Evolutionary conservation across 2,113 vertebrate species (phyloP).

Genomic region (Riparia riparia): DNA sequence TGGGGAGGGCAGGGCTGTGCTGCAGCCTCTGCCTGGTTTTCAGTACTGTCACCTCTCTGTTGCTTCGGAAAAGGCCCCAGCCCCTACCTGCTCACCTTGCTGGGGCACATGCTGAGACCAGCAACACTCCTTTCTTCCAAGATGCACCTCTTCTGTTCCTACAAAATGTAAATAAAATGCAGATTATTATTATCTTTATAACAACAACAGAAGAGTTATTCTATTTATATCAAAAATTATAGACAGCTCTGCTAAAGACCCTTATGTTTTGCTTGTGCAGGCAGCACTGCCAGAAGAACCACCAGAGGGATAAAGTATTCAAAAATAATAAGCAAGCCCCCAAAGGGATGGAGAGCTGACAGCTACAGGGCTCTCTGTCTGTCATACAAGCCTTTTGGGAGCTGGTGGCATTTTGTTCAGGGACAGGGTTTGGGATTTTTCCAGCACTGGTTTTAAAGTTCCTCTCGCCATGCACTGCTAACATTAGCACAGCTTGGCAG

Average conservation of each 20-base stretch:
- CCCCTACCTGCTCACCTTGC: background rate
- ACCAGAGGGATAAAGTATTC: background rate
- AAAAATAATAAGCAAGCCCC: conserved; percentile 38
- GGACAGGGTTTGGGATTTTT: conserved; percentile 4
- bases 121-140: background rate
- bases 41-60: background rate
- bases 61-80: background rate
- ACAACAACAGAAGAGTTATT: background rate
- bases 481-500: conserved; percentile 47
- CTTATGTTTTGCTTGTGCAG: background rate
- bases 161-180: background rate
- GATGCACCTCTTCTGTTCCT: background rate
- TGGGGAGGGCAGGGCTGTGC: background rate
- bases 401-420: background rate
- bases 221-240: background rate
- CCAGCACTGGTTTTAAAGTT: conserved; percentile 30
- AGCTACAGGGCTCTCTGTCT: conserved; percentile 26
- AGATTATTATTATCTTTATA: background rate
- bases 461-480: background rate
- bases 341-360: background rate
- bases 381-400: background rate
- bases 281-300: background rate
- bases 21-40: background rate
- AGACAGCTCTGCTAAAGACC: background rate
- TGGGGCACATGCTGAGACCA: background rate